Evolutionary conservation across 2,113 vertebrate species (phyloP).

Genomic region (Menidia beryllina): DNA sequence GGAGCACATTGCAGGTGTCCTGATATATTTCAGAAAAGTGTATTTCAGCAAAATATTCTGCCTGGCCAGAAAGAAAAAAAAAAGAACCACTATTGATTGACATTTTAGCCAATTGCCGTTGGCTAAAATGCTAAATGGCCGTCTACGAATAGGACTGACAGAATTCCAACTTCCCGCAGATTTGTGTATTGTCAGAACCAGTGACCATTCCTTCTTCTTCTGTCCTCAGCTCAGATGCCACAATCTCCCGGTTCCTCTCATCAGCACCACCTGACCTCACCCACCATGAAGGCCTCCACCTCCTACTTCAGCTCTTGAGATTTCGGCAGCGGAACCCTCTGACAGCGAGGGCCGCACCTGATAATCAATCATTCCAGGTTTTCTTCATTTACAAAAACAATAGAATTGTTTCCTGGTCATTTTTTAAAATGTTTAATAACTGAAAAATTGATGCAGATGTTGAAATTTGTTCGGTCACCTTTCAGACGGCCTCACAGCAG

Average conservation of each 20-base stretch:
- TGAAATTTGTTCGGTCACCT: background rate
- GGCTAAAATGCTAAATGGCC: too few species aligned
- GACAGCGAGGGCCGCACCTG: background rate
- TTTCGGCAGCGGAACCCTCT: background rate
- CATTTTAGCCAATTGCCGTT: too few species aligned
- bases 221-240: slow-evolving; percentile 60
- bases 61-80: too few species aligned
- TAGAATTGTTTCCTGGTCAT: background rate
- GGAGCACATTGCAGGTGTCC: slow-evolving; percentile 68
- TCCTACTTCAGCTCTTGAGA: slow-evolving; percentile 80
- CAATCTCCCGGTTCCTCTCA: slow-evolving; percentile 71
- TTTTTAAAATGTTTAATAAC: background rate
- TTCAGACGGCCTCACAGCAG: background rate
- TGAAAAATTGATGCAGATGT: background rate
- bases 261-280: slow-evolving; percentile 68
- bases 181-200: background rate
- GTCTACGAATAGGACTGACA: too few species aligned
- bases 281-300: slow-evolving; percentile 68
- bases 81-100: too few species aligned
- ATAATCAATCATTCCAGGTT: background rate
- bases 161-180: too few species aligned
- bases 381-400: too few species aligned
- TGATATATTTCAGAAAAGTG: too few species aligned
- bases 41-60: background rate
- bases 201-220: background rate